Conservation (phyloP, 1,140 invertebrate genomes). For the Forficula auricularia region DNA sequence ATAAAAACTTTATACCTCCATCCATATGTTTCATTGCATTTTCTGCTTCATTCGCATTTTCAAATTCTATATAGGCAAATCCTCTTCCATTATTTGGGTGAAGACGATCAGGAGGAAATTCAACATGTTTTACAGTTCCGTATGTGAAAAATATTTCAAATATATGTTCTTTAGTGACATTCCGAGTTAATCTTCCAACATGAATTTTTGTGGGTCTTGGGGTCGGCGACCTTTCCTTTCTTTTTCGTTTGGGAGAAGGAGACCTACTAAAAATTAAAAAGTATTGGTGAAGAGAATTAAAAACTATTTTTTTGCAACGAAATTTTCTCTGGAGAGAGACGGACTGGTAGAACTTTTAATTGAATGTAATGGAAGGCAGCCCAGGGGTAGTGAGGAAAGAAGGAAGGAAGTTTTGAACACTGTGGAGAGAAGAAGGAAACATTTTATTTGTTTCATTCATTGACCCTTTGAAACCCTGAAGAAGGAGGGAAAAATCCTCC, state of each 20-base stretch:
- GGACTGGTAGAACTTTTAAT: no score
- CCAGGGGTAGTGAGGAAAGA: no score
- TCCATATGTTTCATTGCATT: conserved; percentile 99
- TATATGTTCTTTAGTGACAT: conserved; percentile 85
- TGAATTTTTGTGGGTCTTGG: conserved; percentile 81
- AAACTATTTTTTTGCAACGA: no score
- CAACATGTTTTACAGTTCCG: conserved; percentile 75
- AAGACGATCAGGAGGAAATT: conserved; percentile 71
- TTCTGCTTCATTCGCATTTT: conserved; percentile 84
- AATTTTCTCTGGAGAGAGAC: no score
- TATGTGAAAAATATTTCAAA: conserved; percentile 88
- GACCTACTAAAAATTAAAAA: conserved; percentile 25
- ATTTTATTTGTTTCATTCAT: no score
- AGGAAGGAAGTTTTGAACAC: no score
- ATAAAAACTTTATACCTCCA: conserved; percentile 75
- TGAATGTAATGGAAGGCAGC: no score
- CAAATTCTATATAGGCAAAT: conserved; percentile 90
- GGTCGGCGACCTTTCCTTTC: conserved; percentile 63
- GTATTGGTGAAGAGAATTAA: no score
- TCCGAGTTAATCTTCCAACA: conserved; percentile 76
- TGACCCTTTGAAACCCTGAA: no score
- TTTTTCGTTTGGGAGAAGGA: conserved; percentile 32
- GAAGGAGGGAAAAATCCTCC: no score
- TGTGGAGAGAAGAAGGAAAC: no score
- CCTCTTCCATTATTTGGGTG: conserved; percentile 73